phyloP scores from a whole-genome alignment of 2,888 invertebrate genomes.

The Drosophila hamatofila region DNA sequence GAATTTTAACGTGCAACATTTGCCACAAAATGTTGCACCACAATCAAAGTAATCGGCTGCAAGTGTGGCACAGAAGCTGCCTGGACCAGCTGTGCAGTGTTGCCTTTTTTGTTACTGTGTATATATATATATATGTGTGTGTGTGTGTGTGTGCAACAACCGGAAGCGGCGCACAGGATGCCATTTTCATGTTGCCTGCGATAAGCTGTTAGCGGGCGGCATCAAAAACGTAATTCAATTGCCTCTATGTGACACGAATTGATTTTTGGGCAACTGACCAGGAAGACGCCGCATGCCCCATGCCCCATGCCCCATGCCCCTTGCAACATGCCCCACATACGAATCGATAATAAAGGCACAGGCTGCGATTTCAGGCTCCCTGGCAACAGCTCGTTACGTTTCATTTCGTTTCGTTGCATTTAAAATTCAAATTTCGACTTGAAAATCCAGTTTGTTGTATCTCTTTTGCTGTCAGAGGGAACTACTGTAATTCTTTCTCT shows the following conservation, averaged over 20 bases:
- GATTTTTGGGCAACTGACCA: conserved; percentile 46
- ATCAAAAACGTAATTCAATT: conserved; percentile 60
- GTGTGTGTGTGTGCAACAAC: conserved; percentile 31
- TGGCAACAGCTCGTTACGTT: conserved; percentile 7
- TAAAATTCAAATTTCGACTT: conserved; percentile 67
- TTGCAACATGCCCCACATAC: conserved; percentile 28
- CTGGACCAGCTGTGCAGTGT: conserved; percentile 45
- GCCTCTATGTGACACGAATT: conserved; percentile 73
- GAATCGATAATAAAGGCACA: conserved; percentile 35
- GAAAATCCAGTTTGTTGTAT: conserved; percentile 68
- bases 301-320: background rate
- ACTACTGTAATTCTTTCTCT: conserved; percentile 54
- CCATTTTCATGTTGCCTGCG: conserved; percentile 55
- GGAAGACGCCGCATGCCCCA: conserved; percentile 15
- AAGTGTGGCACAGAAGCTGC: conserved; percentile 19
- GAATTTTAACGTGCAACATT: conserved; percentile 13
- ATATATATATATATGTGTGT: conserved; percentile 9
- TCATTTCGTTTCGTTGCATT: conserved; percentile 42
- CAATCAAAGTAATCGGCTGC: conserved; percentile 22
- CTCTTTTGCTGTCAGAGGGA: conserved; percentile 19
- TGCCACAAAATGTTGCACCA: conserved; percentile 11
- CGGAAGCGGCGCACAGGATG: conserved; percentile 70
- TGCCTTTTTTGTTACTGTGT: background rate
- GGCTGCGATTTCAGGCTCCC: conserved; percentile 23
- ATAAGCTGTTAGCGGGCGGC: conserved; percentile 51